phyloP scores from a whole-genome alignment of 2,797 vertebrate genomes.

The Ctenopoma multispine region DNA sequence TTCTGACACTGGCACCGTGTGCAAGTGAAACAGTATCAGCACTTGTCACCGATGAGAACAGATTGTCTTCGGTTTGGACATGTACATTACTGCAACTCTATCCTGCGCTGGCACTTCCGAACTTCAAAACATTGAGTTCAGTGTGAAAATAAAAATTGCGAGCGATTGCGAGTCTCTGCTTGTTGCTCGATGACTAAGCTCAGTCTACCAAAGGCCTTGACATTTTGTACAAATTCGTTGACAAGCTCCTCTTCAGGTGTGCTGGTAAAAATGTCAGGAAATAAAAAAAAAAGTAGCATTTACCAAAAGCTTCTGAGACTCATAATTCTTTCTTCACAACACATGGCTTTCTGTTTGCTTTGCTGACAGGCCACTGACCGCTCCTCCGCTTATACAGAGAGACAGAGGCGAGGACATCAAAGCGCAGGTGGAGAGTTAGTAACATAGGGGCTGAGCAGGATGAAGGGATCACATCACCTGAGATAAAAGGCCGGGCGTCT shows the following conservation, averaged over 20 bases:
- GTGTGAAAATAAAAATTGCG: conserved; percentile 43
- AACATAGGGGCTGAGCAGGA: conserved; percentile 71
- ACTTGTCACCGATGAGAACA: conserved; percentile 37
- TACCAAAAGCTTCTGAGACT: background rate
- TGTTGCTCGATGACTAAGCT: conserved; percentile 46
- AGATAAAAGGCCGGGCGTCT: conserved; percentile 68
- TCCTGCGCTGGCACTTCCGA: conserved; percentile 52
- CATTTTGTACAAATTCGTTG: conserved; percentile 36
- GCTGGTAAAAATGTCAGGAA: conserved; percentile 26
- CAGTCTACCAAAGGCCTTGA: conserved; percentile 26
- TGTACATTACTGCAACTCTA: conserved; percentile 54
- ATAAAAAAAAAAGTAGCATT: conserved; percentile 16
- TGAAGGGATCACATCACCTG: conserved; percentile 67
- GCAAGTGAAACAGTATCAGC: conserved; percentile 38
- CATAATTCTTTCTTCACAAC: background rate
- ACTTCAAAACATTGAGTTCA: conserved; percentile 63
- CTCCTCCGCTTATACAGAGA: background rate
- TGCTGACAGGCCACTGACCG: conserved; percentile 21
- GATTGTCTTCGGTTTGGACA: conserved; percentile 53
- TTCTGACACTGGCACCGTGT: conserved; percentile 1
- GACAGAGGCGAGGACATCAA: conserved; percentile 61
- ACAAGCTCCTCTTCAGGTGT: conserved; percentile 15
- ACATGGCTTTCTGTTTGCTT: background rate
- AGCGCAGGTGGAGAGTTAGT: conserved; percentile 72
- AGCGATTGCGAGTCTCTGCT: conserved; percentile 46